A percentile compares a stretch with the other conserved stretches of the same genome.
Conservation (phyloP, 1,140 invertebrate species). For the Nautilus pompilius region DNA sequence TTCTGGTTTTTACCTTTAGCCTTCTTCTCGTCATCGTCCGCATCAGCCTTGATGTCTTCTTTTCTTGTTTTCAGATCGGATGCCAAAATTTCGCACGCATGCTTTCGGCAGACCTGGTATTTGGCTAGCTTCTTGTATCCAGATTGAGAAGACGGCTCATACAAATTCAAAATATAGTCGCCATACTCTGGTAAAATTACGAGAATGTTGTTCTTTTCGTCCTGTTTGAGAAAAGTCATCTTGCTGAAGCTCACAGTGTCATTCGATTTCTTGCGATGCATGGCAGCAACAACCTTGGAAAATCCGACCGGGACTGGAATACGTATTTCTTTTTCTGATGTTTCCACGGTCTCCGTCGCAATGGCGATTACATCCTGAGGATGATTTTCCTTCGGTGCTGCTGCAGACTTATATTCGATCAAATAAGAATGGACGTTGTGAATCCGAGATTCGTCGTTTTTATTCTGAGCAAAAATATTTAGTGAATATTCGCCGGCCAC, state of each 20-base stretch:
- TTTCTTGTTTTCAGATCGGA: too few relatives aligned
- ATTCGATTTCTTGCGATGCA: constrained; percentile 37
- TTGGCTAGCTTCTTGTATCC: constrained; percentile 28
- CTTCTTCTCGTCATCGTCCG: constrained; percentile 20
- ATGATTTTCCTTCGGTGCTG: too few relatives aligned
- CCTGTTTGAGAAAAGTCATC: constrained; percentile 31
- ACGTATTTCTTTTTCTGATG: constrained; percentile 35
- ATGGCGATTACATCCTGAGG: constrained; percentile 14
- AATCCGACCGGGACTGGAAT: constrained; percentile 31
- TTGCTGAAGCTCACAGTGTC: constrained; percentile 24
- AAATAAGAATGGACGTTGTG: constrained; percentile 46
- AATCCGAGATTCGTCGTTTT: constrained; percentile 29
- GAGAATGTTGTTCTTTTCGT: constrained; percentile 29
- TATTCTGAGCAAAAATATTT: constrained; percentile 43
- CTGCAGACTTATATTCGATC: too few relatives aligned
- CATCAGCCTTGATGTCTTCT: too few relatives aligned
- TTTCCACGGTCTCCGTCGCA: constrained; percentile 39
- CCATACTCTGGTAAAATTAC: constrained; percentile 40
- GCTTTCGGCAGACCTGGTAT: constrained; percentile 42
- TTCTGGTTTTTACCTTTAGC: too few relatives aligned
- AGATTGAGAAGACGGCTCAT: constrained; percentile 26
- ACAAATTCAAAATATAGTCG: constrained; percentile 46
- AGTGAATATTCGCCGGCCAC: constrained; percentile 43
- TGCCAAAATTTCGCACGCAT: too few relatives aligned
- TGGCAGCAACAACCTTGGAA: constrained; percentile 26